Evolutionary conservation across 2,888 invertebrate species (phyloP).

Genomic region (Xanthorhoe designata): DNA sequence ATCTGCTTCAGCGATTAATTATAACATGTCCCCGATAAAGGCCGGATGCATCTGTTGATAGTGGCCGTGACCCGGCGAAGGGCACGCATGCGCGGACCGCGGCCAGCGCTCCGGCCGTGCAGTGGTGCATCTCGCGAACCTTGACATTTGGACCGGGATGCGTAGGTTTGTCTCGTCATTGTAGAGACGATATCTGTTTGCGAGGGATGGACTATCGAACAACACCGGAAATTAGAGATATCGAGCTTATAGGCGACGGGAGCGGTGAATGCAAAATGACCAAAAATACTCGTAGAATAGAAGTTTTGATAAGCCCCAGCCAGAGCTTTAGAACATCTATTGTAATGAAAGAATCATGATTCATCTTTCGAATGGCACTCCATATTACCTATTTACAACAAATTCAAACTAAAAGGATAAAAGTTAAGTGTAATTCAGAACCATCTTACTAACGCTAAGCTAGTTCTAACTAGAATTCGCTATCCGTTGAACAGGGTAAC

Average conservation of each 20-base stretch:
- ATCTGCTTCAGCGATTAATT: constrained; percentile 23
- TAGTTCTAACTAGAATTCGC: background rate
- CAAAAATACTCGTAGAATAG: too few relatives aligned
- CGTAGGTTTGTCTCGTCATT: constrained; percentile 27
- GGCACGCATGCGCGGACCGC: constrained; percentile 43
- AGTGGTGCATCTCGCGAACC: constrained; percentile 39
- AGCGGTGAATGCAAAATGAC: background rate
- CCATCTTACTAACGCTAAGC: background rate
- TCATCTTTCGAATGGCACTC: too few relatives aligned
- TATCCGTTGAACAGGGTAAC: background rate
- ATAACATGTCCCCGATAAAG: constrained; percentile 28
- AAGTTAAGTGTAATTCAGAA: too few relatives aligned
- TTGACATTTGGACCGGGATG: constrained; percentile 40
- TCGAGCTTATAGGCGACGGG: background rate
- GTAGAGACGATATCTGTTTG: constrained; percentile 1
- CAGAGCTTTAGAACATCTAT: too few relatives aligned
- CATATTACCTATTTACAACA: too few relatives aligned
- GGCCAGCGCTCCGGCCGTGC: constrained; percentile 21
- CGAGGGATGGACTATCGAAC: constrained; percentile 4
- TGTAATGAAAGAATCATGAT: too few relatives aligned
- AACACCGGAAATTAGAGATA: background rate
- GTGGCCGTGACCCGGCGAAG: constrained; percentile 39
- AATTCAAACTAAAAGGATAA: too few relatives aligned
- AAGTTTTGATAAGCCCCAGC: too few relatives aligned
- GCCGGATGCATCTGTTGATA: constrained; percentile 49